Conservation (phyloP, 2,797 vertebrate species). For the Phataginus tricuspis region DNA sequence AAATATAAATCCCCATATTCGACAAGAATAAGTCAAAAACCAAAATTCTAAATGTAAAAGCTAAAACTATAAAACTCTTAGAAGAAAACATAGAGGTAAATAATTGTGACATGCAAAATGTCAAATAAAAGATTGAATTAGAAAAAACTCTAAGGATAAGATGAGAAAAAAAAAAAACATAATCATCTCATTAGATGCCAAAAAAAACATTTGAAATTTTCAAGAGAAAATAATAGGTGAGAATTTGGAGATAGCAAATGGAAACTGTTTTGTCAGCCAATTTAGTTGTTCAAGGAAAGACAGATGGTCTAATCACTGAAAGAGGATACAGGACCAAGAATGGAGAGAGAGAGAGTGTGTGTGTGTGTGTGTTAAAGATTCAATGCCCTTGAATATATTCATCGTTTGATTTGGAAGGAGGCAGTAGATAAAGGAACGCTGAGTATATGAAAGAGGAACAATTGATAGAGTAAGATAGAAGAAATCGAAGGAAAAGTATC, state of each 20-base stretch:
- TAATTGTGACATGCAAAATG: neutral
- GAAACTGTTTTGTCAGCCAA: neutral
- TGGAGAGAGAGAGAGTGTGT: neutral
- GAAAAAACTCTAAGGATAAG: neutral
- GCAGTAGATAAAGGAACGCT: neutral
- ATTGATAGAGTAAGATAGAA: neutral
- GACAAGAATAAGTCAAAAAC: neutral
- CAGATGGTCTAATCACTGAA: neutral
- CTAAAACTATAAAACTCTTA: neutral
- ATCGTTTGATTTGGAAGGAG: neutral
- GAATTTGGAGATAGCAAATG: neutral
- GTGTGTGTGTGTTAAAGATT: neutral
- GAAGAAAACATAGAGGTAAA: neutral
- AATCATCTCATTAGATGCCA: neutral
- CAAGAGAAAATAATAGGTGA: neutral
- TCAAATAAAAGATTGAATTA: conserved; percentile 7
- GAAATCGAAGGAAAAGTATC: neutral
- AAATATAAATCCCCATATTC: neutral
- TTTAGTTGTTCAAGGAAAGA: neutral
- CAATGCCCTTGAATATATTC: neutral
- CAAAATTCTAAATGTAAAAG: neutral
- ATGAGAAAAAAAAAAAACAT: neutral
- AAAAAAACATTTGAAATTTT: neutral
- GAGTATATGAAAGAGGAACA: neutral
- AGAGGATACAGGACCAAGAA: neutral